Evolutionary conservation across 1,140 invertebrate species (phyloP).

Genomic region (Leucophenga varia): DNA sequence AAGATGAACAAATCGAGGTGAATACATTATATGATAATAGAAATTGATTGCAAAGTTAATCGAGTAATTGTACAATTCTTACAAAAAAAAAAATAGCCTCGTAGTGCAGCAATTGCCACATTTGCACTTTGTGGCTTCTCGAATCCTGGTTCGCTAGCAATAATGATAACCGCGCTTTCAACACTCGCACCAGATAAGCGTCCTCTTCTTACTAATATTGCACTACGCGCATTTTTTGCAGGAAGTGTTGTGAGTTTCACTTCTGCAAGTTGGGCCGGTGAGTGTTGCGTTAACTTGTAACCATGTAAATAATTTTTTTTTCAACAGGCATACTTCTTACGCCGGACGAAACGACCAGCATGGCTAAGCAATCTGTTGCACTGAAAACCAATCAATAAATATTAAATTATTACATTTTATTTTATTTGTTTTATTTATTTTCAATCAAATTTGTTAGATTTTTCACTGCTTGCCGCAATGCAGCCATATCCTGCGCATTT

Average conservation of each 20-base stretch:
- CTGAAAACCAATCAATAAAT: too few relatives aligned
- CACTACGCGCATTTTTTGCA: slow-evolving; percentile 17
- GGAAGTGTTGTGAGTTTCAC: slow-evolving; percentile 30
- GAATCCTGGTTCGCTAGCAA: slow-evolving; percentile 26
- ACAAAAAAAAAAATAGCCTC: slow-evolving; percentile 56
- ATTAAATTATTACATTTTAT: not conserved
- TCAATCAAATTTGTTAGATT: too few relatives aligned
- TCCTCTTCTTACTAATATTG: slow-evolving; percentile 7
- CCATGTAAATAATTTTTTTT: not conserved
- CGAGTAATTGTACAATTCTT: slow-evolving; percentile 1
- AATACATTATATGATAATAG: slow-evolving; percentile 21
- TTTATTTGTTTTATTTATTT: not conserved
- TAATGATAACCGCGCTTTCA: slow-evolving; percentile 20
- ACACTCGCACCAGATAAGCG: slow-evolving; percentile 22
- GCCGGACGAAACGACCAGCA: too few relatives aligned
- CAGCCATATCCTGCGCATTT: too few relatives aligned
- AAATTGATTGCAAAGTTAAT: not conserved
- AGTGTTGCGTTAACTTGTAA: not conserved
- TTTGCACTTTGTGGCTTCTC: slow-evolving; percentile 82
- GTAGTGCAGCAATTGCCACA: slow-evolving; percentile 80
- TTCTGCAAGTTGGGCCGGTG: slow-evolving; percentile 27
- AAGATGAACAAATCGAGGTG: slow-evolving; percentile 63
- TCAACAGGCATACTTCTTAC: not conserved
- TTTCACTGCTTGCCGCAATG: too few relatives aligned
- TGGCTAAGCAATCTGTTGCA: too few relatives aligned